Base-by-base conservation (phyloP, 2,888 invertebrate genomes). In the Gnatocerus cornutus region DNA sequence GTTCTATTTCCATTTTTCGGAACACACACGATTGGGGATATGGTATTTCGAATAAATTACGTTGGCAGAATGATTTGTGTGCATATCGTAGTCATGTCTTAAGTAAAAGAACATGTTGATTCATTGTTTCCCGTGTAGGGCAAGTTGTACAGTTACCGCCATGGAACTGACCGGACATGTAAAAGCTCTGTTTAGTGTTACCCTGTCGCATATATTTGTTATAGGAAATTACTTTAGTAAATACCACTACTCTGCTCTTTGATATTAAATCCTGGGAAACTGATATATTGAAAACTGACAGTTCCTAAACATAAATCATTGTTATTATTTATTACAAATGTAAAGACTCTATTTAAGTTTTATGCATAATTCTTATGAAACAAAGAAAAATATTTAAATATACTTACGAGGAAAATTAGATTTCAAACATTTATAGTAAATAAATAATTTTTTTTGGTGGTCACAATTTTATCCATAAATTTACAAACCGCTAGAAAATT, bases 161-260 rank as follows among this genome's bases (percentile, higher is more conserved):
- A 59, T 74, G 73, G 69, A 69, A 73, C 69, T 76, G 77, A 77
- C 80, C 81, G 81, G 80, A 81, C 77, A 74, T 75, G 77, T 79
- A 78, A 77, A 78, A 74, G 77, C 78, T 75, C 77, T 79, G 77
- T 78, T 78, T 76, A 77, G 71, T 71, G 74, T 76, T 73, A 64
- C 71, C 68, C 73, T 76, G 75, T 76, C 77, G 76, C 74, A 76
- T 77, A 77, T 79, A 77, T 78, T 80, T 80, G 80, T 80, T 77
- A 76, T 79, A 80, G 81, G 82, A 82, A 81, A 82, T 82, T 81
- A 78, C 76, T 74, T 77, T 74, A 75, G 66, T 73, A 72, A 62
- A 70, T 69, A 69, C 70, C 71, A 68, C 66, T 64, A 71, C 64
- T 63, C 68, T 12, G 70, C 74, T 73, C 72, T 73, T 73, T 71